phyloP scores from a whole-genome alignment of 2,797 vertebrate species.

The Cuculus canorus region DNA sequence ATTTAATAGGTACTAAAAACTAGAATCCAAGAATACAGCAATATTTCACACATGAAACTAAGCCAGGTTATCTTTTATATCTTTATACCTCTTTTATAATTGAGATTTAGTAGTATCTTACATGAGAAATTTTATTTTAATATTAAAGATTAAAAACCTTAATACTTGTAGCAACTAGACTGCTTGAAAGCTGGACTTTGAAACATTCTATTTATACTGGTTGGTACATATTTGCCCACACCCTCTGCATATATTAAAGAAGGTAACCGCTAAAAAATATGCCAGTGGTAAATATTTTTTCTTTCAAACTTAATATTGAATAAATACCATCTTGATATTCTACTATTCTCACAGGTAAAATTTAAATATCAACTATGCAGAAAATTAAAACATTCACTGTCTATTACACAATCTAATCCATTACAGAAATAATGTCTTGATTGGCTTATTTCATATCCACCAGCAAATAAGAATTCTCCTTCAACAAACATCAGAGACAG shows the following conservation, averaged over 20 bases:
- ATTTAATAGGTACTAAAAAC: not conserved
- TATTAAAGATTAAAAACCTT: not conserved
- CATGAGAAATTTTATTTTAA: not conserved
- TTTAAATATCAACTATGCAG: not conserved
- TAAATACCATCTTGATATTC: not conserved
- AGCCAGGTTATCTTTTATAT: not conserved
- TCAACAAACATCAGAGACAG: not conserved
- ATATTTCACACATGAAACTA: not conserved
- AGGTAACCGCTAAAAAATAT: not conserved
- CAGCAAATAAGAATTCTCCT: not conserved
- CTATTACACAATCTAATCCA: not conserved
- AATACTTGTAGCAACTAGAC: not conserved
- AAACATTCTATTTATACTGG: not conserved
- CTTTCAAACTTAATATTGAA: not conserved
- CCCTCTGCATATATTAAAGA: slow-evolving; percentile 10
- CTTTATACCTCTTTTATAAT: not conserved
- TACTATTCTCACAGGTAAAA: not conserved
- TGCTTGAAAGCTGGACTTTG: slow-evolving; percentile 42
- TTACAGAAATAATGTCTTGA: not conserved
- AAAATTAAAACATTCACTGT: not conserved
- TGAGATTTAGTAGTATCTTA: not conserved
- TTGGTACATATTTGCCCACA: not conserved
- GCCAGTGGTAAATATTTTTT: not conserved
- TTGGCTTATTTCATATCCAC: not conserved
- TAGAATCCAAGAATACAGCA: not conserved